Evolutionary conservation across 2,888 invertebrate genomes (phyloP), one percentile per base, ranked within the genome.

Genomic region (Himalopsyche japonica): DNA sequence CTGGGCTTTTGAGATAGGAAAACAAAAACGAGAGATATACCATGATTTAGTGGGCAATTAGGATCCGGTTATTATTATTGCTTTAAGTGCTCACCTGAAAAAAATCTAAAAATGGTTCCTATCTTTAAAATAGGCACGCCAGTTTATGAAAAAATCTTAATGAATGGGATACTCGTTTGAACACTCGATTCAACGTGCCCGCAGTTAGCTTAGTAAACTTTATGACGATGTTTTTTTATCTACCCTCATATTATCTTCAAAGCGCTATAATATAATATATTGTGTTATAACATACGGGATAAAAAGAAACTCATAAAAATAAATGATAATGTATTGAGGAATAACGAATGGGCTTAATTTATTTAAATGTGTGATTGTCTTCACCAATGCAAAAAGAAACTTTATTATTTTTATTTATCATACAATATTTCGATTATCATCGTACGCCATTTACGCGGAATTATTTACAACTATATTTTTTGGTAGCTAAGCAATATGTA

Each of bases 31-130:
- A 37, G 10, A 37, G 43, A 57, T 27, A 70, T 27, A 27, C 30
- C 70, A 70, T 70, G 70, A 70, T 70, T 70, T 70, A 70, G 70
- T 70, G 70, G 70, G 70, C 70, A 70, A 70, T 70, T 70, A 70
- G 70, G 70, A 24, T 70, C 70, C 70, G 70, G 70, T 70, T 70
- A 70, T 70, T 70, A 30, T 24, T 70, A 70, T 70, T 27, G 70
- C 70, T 27, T 70, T 70, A 70, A 70, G 70, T 70, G 70, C 70
- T 70, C 70, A 70, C 70, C 70, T 70, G 70, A 70, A 70, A 70
- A 70, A 70, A 27, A 64, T 20, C 3, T 64, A 24, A 64, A 70
- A 70, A 70, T 70, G 70, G 24, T 70, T 24, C 70, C 70, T 70
- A 27, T 24, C 30, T 70, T 70, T 30, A 70, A 70, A 70, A 70